Percentiles rank a stretch among this genome's conserved stretches.
phyloP scores from a whole-genome alignment of 64 coral and sea anemone genomes.

The Stichodactyla mertensii region DNA sequence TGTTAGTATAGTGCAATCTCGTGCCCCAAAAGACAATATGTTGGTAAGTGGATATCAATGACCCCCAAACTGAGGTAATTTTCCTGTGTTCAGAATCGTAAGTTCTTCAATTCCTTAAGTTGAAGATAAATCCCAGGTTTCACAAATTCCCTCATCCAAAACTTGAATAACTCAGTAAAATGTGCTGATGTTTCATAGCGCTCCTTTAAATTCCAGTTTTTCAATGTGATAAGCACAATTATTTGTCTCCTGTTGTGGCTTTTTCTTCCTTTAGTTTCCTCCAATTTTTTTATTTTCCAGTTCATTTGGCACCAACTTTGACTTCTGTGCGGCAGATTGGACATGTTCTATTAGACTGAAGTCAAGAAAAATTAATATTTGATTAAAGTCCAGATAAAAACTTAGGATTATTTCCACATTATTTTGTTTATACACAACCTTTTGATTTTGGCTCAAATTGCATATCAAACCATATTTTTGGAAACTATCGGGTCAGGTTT shows the following conservation, averaged over 20 bases:
- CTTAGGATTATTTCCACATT: neutral
- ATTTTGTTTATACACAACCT: too few relatives aligned
- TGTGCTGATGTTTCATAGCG: neutral
- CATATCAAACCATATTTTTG: too few relatives aligned
- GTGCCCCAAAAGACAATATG: neutral
- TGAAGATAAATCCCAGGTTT: too few relatives aligned
- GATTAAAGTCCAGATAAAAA: neutral
- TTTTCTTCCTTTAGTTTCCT: neutral
- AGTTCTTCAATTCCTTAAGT: neutral
- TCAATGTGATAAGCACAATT: neutral
- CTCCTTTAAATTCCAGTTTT: neutral
- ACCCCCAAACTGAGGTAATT: neutral
- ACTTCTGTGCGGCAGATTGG: conserved; percentile 88
- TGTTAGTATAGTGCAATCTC: neutral
- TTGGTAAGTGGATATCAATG: neutral
- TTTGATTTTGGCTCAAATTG: too few relatives aligned
- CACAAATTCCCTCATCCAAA: too few relatives aligned
- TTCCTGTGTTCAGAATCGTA: neutral
- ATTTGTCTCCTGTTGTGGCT: neutral
- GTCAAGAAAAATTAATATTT: conserved; percentile 20
- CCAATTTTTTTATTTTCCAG: neutral
- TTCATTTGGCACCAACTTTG: conserved; percentile 48
- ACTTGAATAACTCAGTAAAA: neutral
- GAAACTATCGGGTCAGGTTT: too few relatives aligned
- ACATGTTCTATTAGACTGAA: conserved; percentile 94